Evolutionary conservation across 2,797 vertebrate species (phyloP), one percentile per base, ranked within the genome.

Genomic region (Carduelis carduelis): DNA sequence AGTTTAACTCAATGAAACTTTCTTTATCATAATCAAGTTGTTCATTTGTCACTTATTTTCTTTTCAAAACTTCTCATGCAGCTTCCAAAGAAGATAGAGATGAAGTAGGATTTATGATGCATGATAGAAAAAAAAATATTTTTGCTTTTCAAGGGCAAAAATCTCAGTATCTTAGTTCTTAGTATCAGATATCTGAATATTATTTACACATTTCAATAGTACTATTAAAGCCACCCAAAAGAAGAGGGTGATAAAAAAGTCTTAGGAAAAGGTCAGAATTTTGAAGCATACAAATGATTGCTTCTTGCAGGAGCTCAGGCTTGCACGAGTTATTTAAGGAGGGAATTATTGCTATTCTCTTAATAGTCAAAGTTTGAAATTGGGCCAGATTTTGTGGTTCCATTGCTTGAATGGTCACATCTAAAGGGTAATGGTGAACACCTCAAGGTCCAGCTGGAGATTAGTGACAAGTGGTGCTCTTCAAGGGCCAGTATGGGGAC

Each of bases 241-340:
- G 27, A 85, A 89, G 52, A 63, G 10, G 3, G 24, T 34, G 37
- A 59, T 44, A 44, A 61, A 68, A 53, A 82, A 77, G 7, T 7
- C 12, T 53, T 41, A 41, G 43, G 71, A 91, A 88, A 89, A 61
- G 89, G n/a, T 89, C 41, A 50, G 34, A 63, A 85, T 84, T 90
- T 84, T 82, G 89, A 83, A 87, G 47, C 75, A 92, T 85, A 56
- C 35, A 97, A 90, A 93, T 75, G 14, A 77, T 56, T 85, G 47
- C 26, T 72, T 69, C 70, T 92, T 88, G 44, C 30, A 95, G 76
- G 53, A 89, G 59, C 27, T 95, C 79, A 89, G 61, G 64, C 69
- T 78, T 43, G 53, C 60, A 77, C 22, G 35, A 43, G n/a, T 87
- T 91, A 81, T 84, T 82, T 83, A 95, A 93, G 43, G 22, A 52